Base-by-base conservation (phyloP, 2,797 vertebrate genomes). In the Myotis findleyi region DNA sequence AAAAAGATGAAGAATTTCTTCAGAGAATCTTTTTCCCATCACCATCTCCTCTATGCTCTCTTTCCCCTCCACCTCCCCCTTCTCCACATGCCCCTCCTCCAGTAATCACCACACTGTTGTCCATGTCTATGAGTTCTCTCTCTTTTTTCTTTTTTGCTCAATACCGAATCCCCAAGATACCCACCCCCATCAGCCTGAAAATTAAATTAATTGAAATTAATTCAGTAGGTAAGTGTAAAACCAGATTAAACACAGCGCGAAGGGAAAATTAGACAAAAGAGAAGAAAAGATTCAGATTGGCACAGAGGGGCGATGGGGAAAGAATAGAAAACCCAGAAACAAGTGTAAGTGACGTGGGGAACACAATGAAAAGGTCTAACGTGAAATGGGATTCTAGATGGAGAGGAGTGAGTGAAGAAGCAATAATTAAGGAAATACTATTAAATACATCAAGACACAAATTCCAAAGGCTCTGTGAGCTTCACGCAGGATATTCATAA, bases 191-290 rank as follows among this genome's bases (percentile, higher is more conserved):
- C 47, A 87, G 30, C 33, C 55, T 77, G 20, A 55, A 96, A 94
- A 76, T 76, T 82, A 77, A 93, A 94, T 68, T 69, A 94, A 57
- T 69, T 53, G 41, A 92, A 90, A 83, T 79, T 36, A 86, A 44
- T 79, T 79, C 72, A 55, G 38, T 38, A 77, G 47, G 18, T 76
- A 75, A 44, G 10, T 80, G 1, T 47, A 91, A 93, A 96, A 64
- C 23, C 30, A 88, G 36, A 88, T 59, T 85, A 88, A 95, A 87
- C 6, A 68, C 27, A 89, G 41, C 20, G 0, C 85, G 62, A 91
- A 89, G 12, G 66, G 38, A 93, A 30, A 21, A 44, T 25, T 14
- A 57, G 6, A 36, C 38, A 64, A 68, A 87, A 82, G 30, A 47
- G 44, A 57, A 73, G 30, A 68, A 47, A 73, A 55, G 55, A 82